Base-by-base conservation (phyloP, 1,140 invertebrate species). In the Intoshia linei region DNA sequence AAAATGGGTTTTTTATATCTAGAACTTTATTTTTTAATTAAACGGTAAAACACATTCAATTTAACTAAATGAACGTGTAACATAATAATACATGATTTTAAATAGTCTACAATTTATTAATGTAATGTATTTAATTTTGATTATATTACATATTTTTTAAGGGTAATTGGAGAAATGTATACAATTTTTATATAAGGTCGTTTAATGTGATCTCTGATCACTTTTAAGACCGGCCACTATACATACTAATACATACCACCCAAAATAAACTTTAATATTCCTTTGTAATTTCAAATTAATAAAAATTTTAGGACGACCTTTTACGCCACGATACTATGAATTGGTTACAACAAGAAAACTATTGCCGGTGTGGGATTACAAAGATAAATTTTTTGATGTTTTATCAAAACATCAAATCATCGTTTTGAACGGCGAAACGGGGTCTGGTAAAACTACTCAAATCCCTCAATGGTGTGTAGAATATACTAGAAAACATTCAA, bases 281-380 rank as follows among this genome's bases (percentile, higher is more conserved):
- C 7, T n/a, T n/a, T n/a, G n/a, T n/a, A n/a, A n/a, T n/a, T n/a
- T n/a, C n/a, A n/a, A n/a, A n/a, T n/a, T n/a, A n/a, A n/a, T n/a
- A n/a, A n/a, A n/a, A n/a, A n/a, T 44, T 45, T 10, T 38, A 57
- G 54, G 54, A 18, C 39, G 54, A 25, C 53, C 54, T 33, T 53
- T 46, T 41, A 55, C 53, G 20, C 51, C 53, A 24, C 42, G 51
- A 17, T 66, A 63, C 44, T 56, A 52, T 49, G 54, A 62, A 31
- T 48, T 66, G 23, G 51, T 71, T 40, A 68, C 72, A 41, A 92
- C 90, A 48, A 66, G 90, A 31, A 73, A 76, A 23, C 68, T 70
- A 4, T 59, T 98, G 15, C 90, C 90, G 1, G 87, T 98, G 0
- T 95, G 87, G 66, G 87, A 95, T 50, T 93, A 98, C 54, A 69